These are phyloP conservation scores for Pseudomugil gertrudae DNA, from an alignment of 2,797 vertebrate genomes.

Conservation along the genomic window DNA sequence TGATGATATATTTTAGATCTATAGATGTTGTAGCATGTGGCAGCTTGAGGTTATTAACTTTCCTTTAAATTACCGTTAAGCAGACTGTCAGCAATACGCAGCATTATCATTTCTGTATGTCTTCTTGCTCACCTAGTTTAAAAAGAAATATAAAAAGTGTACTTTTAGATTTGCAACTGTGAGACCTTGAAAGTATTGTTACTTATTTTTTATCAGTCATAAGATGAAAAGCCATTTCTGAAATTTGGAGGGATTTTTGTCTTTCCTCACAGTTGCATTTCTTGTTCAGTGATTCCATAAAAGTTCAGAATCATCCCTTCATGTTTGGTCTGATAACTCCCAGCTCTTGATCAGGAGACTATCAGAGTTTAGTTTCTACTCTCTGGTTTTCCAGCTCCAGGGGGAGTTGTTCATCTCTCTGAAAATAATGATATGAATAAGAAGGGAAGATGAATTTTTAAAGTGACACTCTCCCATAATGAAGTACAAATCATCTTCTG, in stretches of 20 bases:
- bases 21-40: not conserved
- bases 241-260: slow-evolving; percentile 27
- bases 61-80: not conserved
- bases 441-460: slow-evolving; percentile 52
- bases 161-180: not conserved
- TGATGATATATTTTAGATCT: not conserved
- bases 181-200: slow-evolving; percentile 23
- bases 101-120: not conserved
- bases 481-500: slow-evolving; percentile 35
- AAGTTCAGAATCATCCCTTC: slow-evolving; percentile 44
- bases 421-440: slow-evolving; percentile 53
- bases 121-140: slow-evolving; percentile 6
- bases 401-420: slow-evolving; percentile 46
- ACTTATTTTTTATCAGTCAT: slow-evolving; percentile 7
- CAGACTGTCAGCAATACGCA: not conserved
- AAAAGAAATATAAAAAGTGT: not conserved
- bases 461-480: slow-evolving; percentile 52
- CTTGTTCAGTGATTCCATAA: slow-evolving; percentile 36
- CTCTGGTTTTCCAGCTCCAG: slow-evolving; percentile 33
- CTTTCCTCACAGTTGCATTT: slow-evolving; percentile 42
- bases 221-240: slow-evolving; percentile 22
- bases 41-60: not conserved
- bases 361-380: slow-evolving; percentile 47
- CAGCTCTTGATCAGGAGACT: slow-evolving; percentile 50
- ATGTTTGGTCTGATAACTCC: slow-evolving; percentile 50